Evolutionary conservation across 2,113 vertebrate genomes (phyloP), one percentile per base, ranked within the genome.

Genomic region (Rhadina sibilatrix): DNA sequence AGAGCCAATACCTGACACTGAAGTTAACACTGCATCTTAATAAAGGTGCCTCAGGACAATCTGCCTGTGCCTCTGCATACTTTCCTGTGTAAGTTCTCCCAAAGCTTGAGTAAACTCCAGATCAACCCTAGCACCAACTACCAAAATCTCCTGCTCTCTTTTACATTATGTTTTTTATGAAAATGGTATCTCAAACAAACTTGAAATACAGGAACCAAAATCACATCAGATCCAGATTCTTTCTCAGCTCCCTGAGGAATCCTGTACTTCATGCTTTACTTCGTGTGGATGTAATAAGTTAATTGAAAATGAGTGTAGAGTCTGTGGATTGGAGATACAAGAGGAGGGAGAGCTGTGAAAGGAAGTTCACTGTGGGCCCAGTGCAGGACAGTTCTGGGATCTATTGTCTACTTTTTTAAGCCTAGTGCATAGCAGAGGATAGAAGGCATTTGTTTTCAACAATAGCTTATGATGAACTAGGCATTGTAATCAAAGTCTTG

Each of bases 11-110:
- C 10, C 22, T 49, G 30, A n/a, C 75, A 42, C 46, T 72, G 47
- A 89, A 70, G 21, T 70, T 90, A 78, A 53, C 15, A 21, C 22
- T 70, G 27, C 6, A 12, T 90, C 93, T 90, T 86, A 83, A 40
- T 66, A 71, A 83, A 52, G 0, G 0, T 4, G 12, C 3, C 31
- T 72, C 22, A 47, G 52, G 44, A 49, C 44, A 66, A 17, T 1
- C 1, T 37, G 11, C 31, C 85, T 68, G 52, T 87, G 40, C 19
- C 27, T 86, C 56, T 84, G 17, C 8, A 8, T 33, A n/a, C 7
- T 79, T 87, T 75, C 42, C 47, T 78, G 23, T 3, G 0, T 53
- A 78, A 61, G 13, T 89, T 93, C 33, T 74, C 56, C 57, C 52
- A 65, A 10, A 31, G 1, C 17, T 37, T n/a, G 31, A 75, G 25